Percentiles rank a stretch among this genome's conserved stretches.
Conservation (phyloP, 2,797 vertebrate genomes). For the Heliangelus exortis region DNA sequence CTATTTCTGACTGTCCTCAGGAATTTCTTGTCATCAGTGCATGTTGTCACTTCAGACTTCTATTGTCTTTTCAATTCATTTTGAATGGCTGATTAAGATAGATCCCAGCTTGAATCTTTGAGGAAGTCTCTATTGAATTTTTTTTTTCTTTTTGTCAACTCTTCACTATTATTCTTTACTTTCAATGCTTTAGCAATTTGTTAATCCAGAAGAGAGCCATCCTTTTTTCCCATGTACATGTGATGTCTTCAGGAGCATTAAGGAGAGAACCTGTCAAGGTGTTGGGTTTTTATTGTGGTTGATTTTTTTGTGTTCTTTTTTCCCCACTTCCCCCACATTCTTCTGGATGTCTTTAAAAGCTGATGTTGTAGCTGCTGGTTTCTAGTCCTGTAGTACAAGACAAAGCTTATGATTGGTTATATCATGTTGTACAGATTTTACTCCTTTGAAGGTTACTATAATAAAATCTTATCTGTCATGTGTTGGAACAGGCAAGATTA, state of each 20-base stretch:
- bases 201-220: neutral
- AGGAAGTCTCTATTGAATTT: neutral
- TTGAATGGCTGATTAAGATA: neutral
- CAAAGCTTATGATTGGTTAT: neutral
- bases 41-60: neutral
- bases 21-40: neutral
- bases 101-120: neutral
- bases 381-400: neutral
- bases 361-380: neutral
- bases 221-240: neutral
- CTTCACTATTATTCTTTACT: neutral
- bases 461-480: neutral
- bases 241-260: neutral
- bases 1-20: neutral
- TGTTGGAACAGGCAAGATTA: neutral
- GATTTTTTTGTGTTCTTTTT: neutral
- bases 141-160: neutral
- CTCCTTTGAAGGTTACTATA: neutral
- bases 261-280: neutral
- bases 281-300: neutral
- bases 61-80: neutral
- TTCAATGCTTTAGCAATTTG: neutral
- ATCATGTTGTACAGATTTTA: neutral
- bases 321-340: neutral
- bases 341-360: neutral